Percentiles rank a stretch among this genome's conserved stretches.
phyloP scores from a whole-genome alignment of 2,797 vertebrate species.

The Pseudocheirus occidentalis region DNA sequence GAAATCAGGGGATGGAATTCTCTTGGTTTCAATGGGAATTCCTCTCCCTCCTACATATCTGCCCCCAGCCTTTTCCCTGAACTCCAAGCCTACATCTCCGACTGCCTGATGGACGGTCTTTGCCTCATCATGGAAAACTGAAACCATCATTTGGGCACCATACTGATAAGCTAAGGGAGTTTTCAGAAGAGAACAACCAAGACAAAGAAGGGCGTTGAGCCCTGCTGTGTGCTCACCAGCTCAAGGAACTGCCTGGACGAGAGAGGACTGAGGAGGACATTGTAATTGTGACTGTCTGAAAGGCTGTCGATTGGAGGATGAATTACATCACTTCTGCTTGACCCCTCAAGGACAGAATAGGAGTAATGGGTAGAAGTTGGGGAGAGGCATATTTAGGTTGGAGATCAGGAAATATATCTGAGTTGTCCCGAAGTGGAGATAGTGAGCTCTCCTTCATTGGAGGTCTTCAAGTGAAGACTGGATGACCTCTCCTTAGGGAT shows the following conservation, averaged over 20 bases:
- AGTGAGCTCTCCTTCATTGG: not conserved
- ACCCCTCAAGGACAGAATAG: not conserved
- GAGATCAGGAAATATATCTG: no score
- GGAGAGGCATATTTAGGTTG: not conserved
- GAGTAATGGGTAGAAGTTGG: not conserved
- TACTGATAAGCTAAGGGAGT: not conserved
- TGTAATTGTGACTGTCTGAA: no score
- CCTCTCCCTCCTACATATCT: not conserved
- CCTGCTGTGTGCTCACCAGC: no score
- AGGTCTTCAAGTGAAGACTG: not conserved
- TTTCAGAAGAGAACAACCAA: not conserved
- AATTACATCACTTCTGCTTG: not conserved
- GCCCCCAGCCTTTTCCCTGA: not conserved
- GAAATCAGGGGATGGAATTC: not conserved
- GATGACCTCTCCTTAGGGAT: not conserved
- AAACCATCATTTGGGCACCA: not conserved
- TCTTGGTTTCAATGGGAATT: not conserved
- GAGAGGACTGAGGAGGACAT: not conserved
- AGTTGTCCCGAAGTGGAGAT: not conserved
- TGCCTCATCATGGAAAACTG: not conserved
- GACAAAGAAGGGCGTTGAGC: not conserved
- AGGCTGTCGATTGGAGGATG: no score
- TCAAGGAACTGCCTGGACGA: not conserved
- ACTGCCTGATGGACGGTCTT: not conserved
- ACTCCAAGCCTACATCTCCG: not conserved